phyloP scores from a whole-genome alignment of 2,888 invertebrate genomes.

The Eudasyphora cyanicolor region DNA sequence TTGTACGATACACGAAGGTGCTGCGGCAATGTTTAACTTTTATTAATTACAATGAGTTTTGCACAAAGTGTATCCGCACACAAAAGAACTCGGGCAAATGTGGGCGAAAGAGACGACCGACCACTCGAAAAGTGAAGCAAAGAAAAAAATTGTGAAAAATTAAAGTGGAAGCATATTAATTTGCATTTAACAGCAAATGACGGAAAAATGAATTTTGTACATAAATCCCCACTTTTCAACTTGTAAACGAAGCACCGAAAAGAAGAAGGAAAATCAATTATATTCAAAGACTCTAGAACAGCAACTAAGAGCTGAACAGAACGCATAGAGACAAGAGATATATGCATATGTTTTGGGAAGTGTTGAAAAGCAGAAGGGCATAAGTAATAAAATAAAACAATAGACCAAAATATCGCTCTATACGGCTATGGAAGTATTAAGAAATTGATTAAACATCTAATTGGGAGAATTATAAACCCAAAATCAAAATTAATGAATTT shows the following conservation, averaged over 20 bases:
- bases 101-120: neutral
- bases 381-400: no score
- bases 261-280: constrained; percentile 38
- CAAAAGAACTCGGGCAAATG: neutral
- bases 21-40: constrained; percentile 6
- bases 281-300: neutral
- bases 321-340: neutral
- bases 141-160: neutral
- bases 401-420: no score
- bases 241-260: constrained; percentile 3
- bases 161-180: constrained; percentile 20
- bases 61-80: neutral
- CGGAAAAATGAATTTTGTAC: constrained; percentile 29
- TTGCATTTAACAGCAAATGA: constrained; percentile 36
- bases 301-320: neutral
- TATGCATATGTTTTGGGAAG: no score
- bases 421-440: no score
- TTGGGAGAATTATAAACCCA: no score
- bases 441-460: no score
- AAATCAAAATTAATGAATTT: no score
- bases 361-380: no score
- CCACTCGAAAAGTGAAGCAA: neutral
- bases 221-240: neutral
- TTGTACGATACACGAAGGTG: neutral
- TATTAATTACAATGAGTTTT: constrained; percentile 34